Evolutionary conservation across 2,113 vertebrate genomes (phyloP), one percentile per base, ranked within the genome.

Genomic region (Ibidorhyncha struthersii): DNA sequence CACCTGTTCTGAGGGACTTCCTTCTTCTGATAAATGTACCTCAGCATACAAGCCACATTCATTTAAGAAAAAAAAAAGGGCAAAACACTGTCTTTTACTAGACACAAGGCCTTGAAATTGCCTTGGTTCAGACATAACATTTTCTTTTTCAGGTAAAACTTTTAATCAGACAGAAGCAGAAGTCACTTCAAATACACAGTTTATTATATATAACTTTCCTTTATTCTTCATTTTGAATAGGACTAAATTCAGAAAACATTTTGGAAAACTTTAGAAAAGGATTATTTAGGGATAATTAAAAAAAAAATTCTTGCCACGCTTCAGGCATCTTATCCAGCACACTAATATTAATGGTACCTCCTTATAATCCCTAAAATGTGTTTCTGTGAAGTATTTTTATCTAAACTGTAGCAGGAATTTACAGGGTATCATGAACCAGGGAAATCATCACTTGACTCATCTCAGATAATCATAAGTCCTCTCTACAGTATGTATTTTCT

Each of bases 401-500:
- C 10, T 80, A 76, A 90, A 79, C 26, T 62, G 63, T 26, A 92
- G 45, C 22, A 95, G 86, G 34, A 95, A 95, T 87, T 82, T 90
- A 81, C 50, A 97, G 94, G 80, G 49, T 74, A 93, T 89, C 80
- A 93, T 32, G 79, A 96, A 93, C 53, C 15, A 79, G 13, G 49
- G 74, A 96, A 93, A 93, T 94, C 25, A 96, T 50, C 78, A 91
- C 62, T 95, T 97, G 89, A 96, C 50, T 95, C 55, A 94, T 84
- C 70, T 97, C 94, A 97, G 86, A 79, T 93, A 96, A 95, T 73
- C 49, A 0, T 82, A 85, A 91, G 14, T 63, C 53, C 58, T 85
- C 34, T 86, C 14, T 79, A 45, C 52, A 52, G 18, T 67, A 73
- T 2, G 2, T 61, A 55, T 84, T 91, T 96, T 82, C 40, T 72